Evolutionary conservation across 1,140 invertebrate genomes (phyloP).

Genomic region (Centruroides vittatus): DNA sequence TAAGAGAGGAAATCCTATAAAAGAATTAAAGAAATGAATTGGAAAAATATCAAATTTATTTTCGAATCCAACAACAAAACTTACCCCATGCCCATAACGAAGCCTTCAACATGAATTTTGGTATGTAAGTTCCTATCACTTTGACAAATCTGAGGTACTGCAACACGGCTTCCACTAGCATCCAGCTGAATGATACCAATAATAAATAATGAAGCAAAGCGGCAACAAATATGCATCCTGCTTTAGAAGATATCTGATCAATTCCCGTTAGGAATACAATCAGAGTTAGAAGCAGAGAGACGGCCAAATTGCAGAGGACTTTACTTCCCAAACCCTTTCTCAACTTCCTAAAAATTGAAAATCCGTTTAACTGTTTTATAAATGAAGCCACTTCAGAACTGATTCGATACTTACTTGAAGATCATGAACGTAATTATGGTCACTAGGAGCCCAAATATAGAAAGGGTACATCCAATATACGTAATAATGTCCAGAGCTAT

Average conservation of each 20-base stretch:
- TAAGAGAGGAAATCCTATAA: conserved; percentile 17
- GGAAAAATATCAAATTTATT: background rate
- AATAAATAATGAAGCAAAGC: conserved; percentile 33
- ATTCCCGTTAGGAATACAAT: conserved; percentile 3
- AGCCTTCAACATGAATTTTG: conserved; percentile 29
- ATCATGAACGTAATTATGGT: conserved; percentile 34
- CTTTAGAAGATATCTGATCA: background rate
- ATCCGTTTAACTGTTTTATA: no score
- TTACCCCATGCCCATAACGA: conserved; percentile 32
- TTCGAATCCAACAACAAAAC: conserved; percentile 4
- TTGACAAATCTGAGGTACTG: conserved; percentile 36
- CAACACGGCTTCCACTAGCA: conserved; percentile 34
- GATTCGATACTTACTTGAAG: conserved; percentile 28
- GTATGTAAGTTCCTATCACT: conserved; percentile 32
- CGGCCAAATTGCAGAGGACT: conserved; percentile 2
- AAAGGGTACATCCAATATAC: conserved; percentile 33
- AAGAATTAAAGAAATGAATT: background rate
- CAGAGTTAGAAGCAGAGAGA: background rate
- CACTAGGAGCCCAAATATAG: conserved; percentile 29
- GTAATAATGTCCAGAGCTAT: conserved; percentile 31
- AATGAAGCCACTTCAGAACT: no score
- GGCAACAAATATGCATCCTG: conserved; percentile 25
- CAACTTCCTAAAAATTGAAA: background rate
- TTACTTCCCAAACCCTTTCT: conserved; percentile 3
- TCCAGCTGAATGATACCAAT: conserved; percentile 34